These are phyloP conservation scores for Hydropsyche tenuis DNA, from an alignment of 1,140 invertebrate species.

Conservation along the genomic window DNA sequence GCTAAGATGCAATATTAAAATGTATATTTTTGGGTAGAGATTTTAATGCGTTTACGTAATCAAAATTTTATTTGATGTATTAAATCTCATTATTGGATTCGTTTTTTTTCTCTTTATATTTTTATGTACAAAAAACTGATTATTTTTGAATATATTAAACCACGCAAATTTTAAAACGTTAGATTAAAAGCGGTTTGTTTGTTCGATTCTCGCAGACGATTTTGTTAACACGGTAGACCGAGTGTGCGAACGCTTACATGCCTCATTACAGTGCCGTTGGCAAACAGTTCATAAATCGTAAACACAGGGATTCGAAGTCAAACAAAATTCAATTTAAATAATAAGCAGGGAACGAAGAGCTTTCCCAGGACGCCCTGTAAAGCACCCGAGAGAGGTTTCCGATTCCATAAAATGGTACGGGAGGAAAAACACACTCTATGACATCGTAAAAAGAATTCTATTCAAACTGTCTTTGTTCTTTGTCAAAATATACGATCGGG, in stretches of 20 bases:
- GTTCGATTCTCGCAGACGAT: too few relatives aligned
- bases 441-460: constrained; percentile 15
- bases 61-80: too few relatives aligned
- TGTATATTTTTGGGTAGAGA: too few relatives aligned
- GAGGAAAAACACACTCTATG: background rate
- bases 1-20: too few relatives aligned
- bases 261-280: constrained; percentile 16
- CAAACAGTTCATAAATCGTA: constrained; percentile 35
- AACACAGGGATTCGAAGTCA: constrained; percentile 38
- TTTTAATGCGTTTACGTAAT: too few relatives aligned
- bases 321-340: constrained; percentile 46
- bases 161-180: too few relatives aligned
- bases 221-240: too few relatives aligned
- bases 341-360: constrained; percentile 35
- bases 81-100: too few relatives aligned
- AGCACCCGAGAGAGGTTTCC: background rate
- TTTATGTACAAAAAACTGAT: too few relatives aligned
- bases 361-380: background rate
- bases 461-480: constrained; percentile 3
- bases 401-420: constrained; percentile 10
- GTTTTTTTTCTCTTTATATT: too few relatives aligned
- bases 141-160: too few relatives aligned
- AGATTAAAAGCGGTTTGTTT: too few relatives aligned
- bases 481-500: background rate
- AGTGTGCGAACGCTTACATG: background rate